Base-by-base conservation (phyloP, 2,888 invertebrate species). In the Agrotis exclamationis region DNA sequence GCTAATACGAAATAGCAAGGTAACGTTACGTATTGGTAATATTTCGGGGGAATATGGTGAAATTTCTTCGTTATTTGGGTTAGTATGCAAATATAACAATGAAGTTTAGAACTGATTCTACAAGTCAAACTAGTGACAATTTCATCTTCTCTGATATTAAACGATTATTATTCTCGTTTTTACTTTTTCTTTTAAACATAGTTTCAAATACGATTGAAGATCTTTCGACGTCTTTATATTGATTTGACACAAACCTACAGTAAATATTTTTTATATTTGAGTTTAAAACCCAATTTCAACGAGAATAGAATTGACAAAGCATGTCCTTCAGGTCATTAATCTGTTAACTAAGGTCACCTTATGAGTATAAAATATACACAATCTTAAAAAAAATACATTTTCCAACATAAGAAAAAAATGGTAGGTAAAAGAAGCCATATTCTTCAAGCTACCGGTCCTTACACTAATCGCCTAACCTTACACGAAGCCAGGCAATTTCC, bases 401-500 rank as follows among this genome's bases (percentile, higher is more conserved):
- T 16, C 18, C 33, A 22, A 22, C 24, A 16, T 20, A 22, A n/a
- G 7, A 33, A 50, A 28, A 33, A 39, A 18, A n/a, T 76, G 11
- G 44, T 56, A 54, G 33, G 18, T 45, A 18, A 54, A 33, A 45
- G 59, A 74, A 78, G 79, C 59, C 79, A 56, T 77, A 70, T 14
- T 33, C 39, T 24, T n/a, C 14, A 53, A 48, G 47, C 16, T 62
- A 33, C 48, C 28, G 1, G 11, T 44, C n/a, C 47, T 56, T 65
- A 56, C 33, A 33, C 18, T 33, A 69, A 45, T 53, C 22, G 13
- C 66, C 14, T 39, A 45, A 54, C 16, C 22, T 28, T 48, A n/a
- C 59, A 50, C 54, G 50, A 60, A 71, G 60, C 24, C 50, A 57
- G 57, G 20, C 51, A 28, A 51, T 44, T 60, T 60, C 39, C 28